phyloP scores from a whole-genome alignment of 2,797 vertebrate species.

The Brachyrhaphis roseni region DNA sequence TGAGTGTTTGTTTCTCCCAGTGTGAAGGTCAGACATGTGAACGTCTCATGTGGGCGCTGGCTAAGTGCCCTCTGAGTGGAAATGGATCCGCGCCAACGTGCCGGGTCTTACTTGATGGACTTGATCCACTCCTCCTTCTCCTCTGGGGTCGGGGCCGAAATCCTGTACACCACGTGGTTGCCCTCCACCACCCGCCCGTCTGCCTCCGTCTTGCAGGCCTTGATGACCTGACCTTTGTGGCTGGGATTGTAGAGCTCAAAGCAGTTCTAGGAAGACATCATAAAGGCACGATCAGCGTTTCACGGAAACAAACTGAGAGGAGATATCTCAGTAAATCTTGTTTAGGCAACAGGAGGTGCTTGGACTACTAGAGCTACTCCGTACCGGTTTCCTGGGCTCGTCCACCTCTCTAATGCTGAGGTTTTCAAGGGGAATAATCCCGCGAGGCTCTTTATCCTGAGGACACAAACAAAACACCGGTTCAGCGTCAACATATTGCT shows the following conservation, averaged over 20 bases:
- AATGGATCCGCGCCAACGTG: constrained; percentile 62
- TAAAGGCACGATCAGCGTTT: background rate
- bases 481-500: background rate
- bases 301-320: background rate
- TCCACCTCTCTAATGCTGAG: constrained; percentile 97
- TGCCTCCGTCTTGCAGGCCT: constrained; percentile 98
- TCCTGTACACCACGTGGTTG: constrained; percentile 97
- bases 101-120: constrained; percentile 90
- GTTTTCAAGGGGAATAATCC: constrained; percentile 97
- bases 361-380: constrained; percentile 27
- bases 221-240: constrained; percentile 98
- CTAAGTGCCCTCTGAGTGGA: constrained; percentile 72
- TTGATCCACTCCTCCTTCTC: constrained; percentile 99
- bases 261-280: constrained; percentile 86
- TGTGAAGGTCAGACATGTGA: constrained; percentile 74
- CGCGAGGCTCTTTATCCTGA: constrained; percentile 96
- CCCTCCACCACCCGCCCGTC: constrained; percentile 97
- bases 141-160: constrained; percentile 95
- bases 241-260: constrained; percentile 97
- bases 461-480: constrained; percentile 39
- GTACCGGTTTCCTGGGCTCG: constrained; percentile 94
- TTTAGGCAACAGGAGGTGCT: background rate
- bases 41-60: constrained; percentile 67
- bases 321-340: background rate
- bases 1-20: constrained; percentile 43